phyloP scores from a whole-genome alignment of 2,888 invertebrate species.

The Ophonus ardosiacus region DNA sequence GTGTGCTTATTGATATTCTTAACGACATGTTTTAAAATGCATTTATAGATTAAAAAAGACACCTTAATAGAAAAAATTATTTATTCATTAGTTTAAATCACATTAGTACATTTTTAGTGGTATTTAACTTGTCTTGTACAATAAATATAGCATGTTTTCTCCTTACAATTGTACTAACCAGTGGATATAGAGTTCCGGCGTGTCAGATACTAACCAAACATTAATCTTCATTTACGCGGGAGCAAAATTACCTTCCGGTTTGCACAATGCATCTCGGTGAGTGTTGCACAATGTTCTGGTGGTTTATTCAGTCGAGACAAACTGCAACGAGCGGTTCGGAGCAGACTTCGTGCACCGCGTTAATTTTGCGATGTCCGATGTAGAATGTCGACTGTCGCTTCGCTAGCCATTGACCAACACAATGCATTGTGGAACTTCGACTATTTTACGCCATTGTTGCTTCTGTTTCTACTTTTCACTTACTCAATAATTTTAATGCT shows the following conservation, averaged over 20 bases:
- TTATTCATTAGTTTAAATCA: no score
- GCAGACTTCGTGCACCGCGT: background rate
- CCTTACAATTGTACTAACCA: background rate
- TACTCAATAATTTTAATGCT: background rate
- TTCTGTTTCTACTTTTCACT: background rate
- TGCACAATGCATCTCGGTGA: constrained; percentile 47
- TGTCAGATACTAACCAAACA: constrained; percentile 47
- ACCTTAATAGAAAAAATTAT: no score
- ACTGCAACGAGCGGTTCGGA: constrained; percentile 16
- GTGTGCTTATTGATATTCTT: no score
- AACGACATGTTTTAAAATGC: no score
- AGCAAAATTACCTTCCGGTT: constrained; percentile 52
- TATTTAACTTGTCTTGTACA: background rate
- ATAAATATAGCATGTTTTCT: background rate
- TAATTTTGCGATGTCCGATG: constrained; percentile 16
- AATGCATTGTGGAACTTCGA: background rate
- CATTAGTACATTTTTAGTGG: no score
- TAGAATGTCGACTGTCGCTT: background rate
- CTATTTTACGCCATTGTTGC: background rate
- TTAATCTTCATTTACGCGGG: constrained; percentile 55
- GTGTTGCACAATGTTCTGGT: constrained; percentile 47
- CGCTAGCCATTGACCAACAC: background rate
- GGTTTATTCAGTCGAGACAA: constrained; percentile 49
- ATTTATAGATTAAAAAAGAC: no score
- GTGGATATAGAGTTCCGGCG: constrained; percentile 24